These are phyloP conservation scores for Drosophila nasuta DNA, from an alignment of 1,140 invertebrate genomes.

Conservation along the genomic window DNA sequence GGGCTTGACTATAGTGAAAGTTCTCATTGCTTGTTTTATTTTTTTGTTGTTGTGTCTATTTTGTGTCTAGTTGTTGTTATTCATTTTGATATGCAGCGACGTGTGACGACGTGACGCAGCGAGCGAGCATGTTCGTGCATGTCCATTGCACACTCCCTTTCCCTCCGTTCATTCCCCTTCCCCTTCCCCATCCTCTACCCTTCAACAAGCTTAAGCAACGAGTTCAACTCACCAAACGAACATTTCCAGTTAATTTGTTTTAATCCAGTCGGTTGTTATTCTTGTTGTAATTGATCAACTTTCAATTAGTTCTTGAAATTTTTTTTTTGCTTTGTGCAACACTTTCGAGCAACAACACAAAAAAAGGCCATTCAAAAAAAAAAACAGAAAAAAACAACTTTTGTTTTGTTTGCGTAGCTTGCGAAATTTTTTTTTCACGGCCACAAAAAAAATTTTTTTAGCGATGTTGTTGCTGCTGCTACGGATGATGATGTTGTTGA, in stretches of 20 bases:
- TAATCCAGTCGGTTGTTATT: slow-evolving; percentile 9
- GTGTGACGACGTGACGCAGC: slow-evolving; percentile 20
- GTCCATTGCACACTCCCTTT: slow-evolving; percentile 23
- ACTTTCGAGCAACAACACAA: background rate
- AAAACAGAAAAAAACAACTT: slow-evolving; percentile 2
- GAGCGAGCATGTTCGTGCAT: slow-evolving; percentile 28
- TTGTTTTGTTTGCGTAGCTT: slow-evolving; percentile 12
- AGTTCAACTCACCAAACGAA: slow-evolving; percentile 30
- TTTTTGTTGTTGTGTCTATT: slow-evolving; percentile 10
- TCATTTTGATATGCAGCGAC: slow-evolving; percentile 34
- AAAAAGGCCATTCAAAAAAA: slow-evolving; percentile 12
- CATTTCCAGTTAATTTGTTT: slow-evolving; percentile 25
- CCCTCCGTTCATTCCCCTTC: background rate
- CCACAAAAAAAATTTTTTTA: background rate
- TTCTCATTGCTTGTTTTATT: slow-evolving; percentile 22
- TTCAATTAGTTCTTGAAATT: slow-evolving; percentile 24
- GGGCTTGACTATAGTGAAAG: slow-evolving; percentile 28
- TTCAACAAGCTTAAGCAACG: too few relatives aligned
- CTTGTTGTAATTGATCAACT: slow-evolving; percentile 21
- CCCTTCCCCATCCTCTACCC: too few relatives aligned
- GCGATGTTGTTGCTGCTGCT: background rate
- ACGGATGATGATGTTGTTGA: background rate
- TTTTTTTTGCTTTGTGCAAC: background rate
- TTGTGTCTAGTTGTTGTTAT: background rate
- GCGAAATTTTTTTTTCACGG: slow-evolving; percentile 19